Evolutionary conservation across 1,140 invertebrate genomes (phyloP), one percentile per base, ranked within the genome.

Genomic region (Lerema accius): DNA sequence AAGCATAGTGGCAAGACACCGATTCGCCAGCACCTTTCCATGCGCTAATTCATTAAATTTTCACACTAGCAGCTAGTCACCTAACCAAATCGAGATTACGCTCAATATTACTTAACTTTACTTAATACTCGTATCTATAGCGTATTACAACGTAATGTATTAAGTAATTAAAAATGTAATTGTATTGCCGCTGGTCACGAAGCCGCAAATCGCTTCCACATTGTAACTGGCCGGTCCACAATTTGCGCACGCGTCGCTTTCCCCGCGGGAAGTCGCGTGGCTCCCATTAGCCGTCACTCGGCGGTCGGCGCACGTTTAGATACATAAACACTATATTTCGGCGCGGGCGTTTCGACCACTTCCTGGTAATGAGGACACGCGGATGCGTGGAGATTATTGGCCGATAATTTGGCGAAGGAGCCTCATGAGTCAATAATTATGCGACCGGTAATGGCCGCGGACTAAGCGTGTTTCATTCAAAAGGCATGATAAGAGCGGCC

Each of bases 251-350:
- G 65, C 62, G 69, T 65, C 53, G 53, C 32, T 67, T 63, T 59
- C 42, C 15, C 55, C 32, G 42, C 53, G 63, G 68, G 55, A 70
- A 67, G 60, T 58, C 55, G 59, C 63, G 49, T 32, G 39, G 43
- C 39, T 37, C 67, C 65, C 68, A 70, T 70, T 70, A 70, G 39
- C 60, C 45, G 60, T 61, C 64, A 67, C 50, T 50, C 55, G 42
- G 37, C 46, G 46, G 42, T 50, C 55, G 42, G 37, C 46, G 46
- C 46, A 46, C 66, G 64, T 58, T 70, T 73, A 70, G 67, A 70
- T 48, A 51, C 51, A 60, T 53, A 65, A 66, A 69, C 55, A 64
- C 66, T 56, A 56, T 69, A 60, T 69, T 69, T 73, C 59, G 55
- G 67, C 53, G 28, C 43, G 9, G 14, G 10, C 26, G 13, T 11